Base-by-base conservation (phyloP, 2,113 vertebrate genomes). In the Zapus hudsonius region DNA sequence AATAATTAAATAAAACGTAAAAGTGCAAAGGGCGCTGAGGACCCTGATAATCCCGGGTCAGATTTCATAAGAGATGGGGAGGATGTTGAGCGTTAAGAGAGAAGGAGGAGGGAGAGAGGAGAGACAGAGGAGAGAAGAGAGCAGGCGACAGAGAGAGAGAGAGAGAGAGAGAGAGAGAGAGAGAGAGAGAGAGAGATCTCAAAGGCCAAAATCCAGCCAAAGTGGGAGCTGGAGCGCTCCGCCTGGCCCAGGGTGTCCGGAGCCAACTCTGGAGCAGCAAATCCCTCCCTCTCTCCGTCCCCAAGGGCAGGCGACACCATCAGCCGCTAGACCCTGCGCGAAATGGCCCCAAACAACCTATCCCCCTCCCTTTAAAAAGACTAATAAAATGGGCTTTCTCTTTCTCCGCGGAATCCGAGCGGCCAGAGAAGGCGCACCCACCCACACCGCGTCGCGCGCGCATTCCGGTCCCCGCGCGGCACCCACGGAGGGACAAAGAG, bases 1-100 rank as follows among this genome's bases (percentile, higher is more conserved):
- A 96, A 91, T 95, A 91, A 95, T 94, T 91, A 92, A 96, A 74
- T 69, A 72, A 92, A 95, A 96, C 69, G 59, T 87, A 87, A 83
- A 94, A 96, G 96, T 85, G 95, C 95, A 94, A 94, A 96, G 89
- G 86, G 93, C 23, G 20, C 85, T 47, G 64, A 8, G 29, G 83
- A 82, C 92, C 93, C 84, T 33, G 94, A 93, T 84, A 84, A 85
- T 83, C 75, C 82, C 52, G 72, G 70, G 80, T 94, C 94, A n/a
- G 47, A 87, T 93, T 95, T 92, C 94, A 59, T n/a, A 38, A 55
- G 89, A 66, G 76, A 61, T 80, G 88, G 47, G 11, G 40, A 59
- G 33, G 0, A 16, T 27, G 78, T 67, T 47, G 47, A 13, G 36
- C 10, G 94, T 2, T 16, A 38, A 29, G 36, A 44, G 36, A n/a